Base-by-base conservation (phyloP, 2,113 vertebrate species). In the Podarcis cretensis region DNA sequence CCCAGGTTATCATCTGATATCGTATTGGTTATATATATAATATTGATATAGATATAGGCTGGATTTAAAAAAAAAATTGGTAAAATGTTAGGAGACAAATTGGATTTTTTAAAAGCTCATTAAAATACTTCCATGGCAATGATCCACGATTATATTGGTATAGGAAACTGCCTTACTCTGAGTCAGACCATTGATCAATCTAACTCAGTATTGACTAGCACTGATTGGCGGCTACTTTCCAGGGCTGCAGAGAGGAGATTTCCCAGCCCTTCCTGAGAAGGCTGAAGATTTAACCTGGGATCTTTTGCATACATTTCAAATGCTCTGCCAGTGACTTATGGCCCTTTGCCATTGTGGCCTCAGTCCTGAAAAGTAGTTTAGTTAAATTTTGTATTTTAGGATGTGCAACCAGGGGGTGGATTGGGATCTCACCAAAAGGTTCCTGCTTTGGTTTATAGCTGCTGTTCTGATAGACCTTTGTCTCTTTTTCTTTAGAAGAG, bases 401-500 rank as follows among this genome's bases (percentile, higher is more conserved):
- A 10, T 6, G 13, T 48, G 0, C 16, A 48, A 25, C 10, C 6
- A 27, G 20, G 8, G 74, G 0, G 27, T 37, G 0, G 30, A 20
- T 1, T 30, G 37, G 59, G 21, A 5, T 9, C 3, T 83, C 0
- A 0, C 27, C 48, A 10, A 27, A 81, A 63, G 57, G 10, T 3
- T 79, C 25, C 57, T 74, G 69, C 20, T 77, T 43, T 78, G 35
- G 12, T 25, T 83, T 84, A 13, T 78, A 5, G 57, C 80, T 74
- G 59, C 30, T 75, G 1, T 89, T 86, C 94, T 97, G 93, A 96
- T 79, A 8, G 1, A 48, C 80, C 92, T 37, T 76, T 84, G 20
- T 73, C 30, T 40, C 7, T 86, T 81, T 97, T 93, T 95, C 95
- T 95, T 90, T 95, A 97, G 35, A 92, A 93, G 95, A 96, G 94